Evolutionary conservation across 1,140 invertebrate species (phyloP), one percentile per base, ranked within the genome.

Genomic region (Planococcus citri): DNA sequence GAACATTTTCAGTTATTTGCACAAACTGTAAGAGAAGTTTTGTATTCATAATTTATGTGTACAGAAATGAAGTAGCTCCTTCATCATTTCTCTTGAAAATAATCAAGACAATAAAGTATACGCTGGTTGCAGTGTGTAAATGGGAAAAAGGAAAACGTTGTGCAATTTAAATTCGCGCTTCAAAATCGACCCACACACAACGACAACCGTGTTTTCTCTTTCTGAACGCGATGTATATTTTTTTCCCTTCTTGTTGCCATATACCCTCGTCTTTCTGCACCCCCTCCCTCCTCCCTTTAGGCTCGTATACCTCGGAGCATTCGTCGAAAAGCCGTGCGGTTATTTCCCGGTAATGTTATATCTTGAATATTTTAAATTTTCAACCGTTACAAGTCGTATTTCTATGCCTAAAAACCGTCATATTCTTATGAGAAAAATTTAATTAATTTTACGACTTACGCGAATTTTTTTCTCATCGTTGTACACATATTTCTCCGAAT

Each of bases 71-170:
- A 64, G 60, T 64, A 64, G 60, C 60, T 64, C 60, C 60, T 64
- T 64, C 60, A 64, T 64, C 60, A 64, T 64, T 64, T 64, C 60
- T 64, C 60, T 64, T 64, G 60, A 64, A 64, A 64, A 64, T 64
- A 64, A 64, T 64, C 60, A 64, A 64, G 60, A 64, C 60, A 64
- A 64, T 64, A 64, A 64, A 64, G 60, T 25, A n/a, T n/a, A 64
- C 60, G 60, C 22, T 64, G 60, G 22, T 25, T 64, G 21, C 22
- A 64, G 10, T 21, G 60, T 64, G 25, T 64, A 64, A 64, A 64
- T 64, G 60, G 51, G 17, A 51, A 51, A 51, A 51, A 17, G 12
- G 17, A 51, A 51, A 51, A 51, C 41, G 12, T 51, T 64, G 10
- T 24, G 25, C 60, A 64, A 64, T 64, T 64, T 64, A 64, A 64